These are phyloP conservation scores for Meiosimyza decipiens DNA, from an alignment of 2,888 invertebrate species.

Conservation along the genomic window DNA sequence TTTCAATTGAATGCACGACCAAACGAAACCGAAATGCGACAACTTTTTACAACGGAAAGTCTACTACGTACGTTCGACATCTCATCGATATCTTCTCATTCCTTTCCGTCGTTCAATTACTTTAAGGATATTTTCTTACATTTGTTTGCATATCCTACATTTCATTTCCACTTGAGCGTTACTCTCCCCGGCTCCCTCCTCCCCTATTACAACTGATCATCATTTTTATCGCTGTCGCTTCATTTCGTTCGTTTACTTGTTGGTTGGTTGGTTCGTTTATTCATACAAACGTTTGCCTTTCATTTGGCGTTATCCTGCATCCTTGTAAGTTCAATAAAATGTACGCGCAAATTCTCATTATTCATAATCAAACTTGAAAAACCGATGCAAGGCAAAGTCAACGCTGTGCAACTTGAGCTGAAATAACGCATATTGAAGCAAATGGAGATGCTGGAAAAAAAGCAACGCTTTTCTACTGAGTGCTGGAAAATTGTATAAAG, in stretches of 20 bases:
- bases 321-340: slow-evolving; percentile 34
- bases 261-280: neutral
- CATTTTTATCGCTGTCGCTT: slow-evolving; percentile 34
- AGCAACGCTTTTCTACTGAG: neutral
- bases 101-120: neutral
- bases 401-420: slow-evolving; percentile 9
- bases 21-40: slow-evolving; percentile 35
- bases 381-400: neutral
- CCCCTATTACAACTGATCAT: slow-evolving; percentile 11
- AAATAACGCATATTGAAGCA: slow-evolving; percentile 6
- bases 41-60: neutral
- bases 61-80: slow-evolving; percentile 39
- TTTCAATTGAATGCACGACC: slow-evolving; percentile 51
- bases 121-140: slow-evolving; percentile 36
- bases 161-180: slow-evolving; percentile 45
- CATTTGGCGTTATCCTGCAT: neutral
- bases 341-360: slow-evolving; percentile 43
- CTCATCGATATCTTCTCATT: slow-evolving; percentile 2
- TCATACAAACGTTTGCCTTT: neutral
- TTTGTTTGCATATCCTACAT: slow-evolving; percentile 41
- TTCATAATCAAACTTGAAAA: slow-evolving; percentile 42
- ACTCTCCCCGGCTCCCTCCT: neutral
- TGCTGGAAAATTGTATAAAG: neutral
- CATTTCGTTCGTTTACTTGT: slow-evolving; percentile 20
- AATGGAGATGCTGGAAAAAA: neutral